Evolutionary conservation across 2,888 invertebrate species (phyloP).

Genomic region (Campaea margaritaria): DNA sequence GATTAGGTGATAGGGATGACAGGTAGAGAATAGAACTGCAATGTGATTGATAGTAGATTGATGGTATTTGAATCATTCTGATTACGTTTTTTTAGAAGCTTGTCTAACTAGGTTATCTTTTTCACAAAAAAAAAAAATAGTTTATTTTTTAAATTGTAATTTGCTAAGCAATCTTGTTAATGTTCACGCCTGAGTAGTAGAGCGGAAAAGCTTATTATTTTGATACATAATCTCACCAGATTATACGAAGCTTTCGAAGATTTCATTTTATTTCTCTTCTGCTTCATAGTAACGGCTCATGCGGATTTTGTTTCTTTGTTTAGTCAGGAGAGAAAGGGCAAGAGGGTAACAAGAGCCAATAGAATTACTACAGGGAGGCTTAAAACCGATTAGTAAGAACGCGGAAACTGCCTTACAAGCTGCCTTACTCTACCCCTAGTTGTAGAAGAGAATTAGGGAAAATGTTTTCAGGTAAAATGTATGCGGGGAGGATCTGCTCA

Average conservation of each 20-base stretch:
- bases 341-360: slow-evolving; percentile 43
- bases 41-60: too few relatives aligned
- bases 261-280: slow-evolving; percentile 30
- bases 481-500: slow-evolving; percentile 14
- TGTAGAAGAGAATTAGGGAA: slow-evolving; percentile 24
- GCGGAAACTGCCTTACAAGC: slow-evolving; percentile 32
- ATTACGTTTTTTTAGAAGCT: too few relatives aligned
- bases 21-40: too few relatives aligned
- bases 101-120: too few relatives aligned
- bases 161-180: neutral
- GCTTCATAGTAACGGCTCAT: slow-evolving; percentile 34
- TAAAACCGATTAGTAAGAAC: slow-evolving; percentile 44
- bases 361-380: slow-evolving; percentile 43
- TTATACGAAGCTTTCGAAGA: slow-evolving; percentile 22
- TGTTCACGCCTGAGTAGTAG: neutral
- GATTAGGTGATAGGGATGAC: too few relatives aligned
- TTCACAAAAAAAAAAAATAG: too few relatives aligned
- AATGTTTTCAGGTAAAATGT: slow-evolving; percentile 35
- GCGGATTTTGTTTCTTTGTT: slow-evolving; percentile 47
- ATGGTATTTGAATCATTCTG: too few relatives aligned
- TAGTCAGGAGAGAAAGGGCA: slow-evolving; percentile 43
- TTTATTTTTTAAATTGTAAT: neutral
- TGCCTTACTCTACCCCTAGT: slow-evolving; percentile 4
- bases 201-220: slow-evolving; percentile 7
- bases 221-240: slow-evolving; percentile 15